Evolutionary conservation across 2,888 invertebrate species (phyloP).

Genomic region (Hemicrepidius hirtus): DNA sequence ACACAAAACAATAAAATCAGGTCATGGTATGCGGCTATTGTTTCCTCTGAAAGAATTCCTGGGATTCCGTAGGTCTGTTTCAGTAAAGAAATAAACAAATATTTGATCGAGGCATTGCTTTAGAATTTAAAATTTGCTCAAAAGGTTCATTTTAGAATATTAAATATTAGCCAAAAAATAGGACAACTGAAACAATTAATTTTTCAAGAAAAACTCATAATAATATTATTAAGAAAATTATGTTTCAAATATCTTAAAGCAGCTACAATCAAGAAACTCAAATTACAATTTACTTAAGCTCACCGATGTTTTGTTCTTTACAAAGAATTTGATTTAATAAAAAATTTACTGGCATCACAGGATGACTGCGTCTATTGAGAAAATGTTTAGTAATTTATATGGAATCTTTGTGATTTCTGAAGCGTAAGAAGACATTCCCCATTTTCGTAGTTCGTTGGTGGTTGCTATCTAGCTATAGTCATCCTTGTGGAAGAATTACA

Average conservation of each 20-base stretch:
- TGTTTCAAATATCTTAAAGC: not conserved
- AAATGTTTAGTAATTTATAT: not conserved
- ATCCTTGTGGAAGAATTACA: slow-evolving; percentile 20
- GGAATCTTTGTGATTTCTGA: not conserved
- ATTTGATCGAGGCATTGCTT: not conserved
- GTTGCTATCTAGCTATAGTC: not conserved
- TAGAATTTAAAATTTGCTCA: not conserved
- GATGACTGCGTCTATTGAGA: not conserved
- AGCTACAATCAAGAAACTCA: not conserved
- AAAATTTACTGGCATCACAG: not conserved
- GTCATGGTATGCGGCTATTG: not conserved
- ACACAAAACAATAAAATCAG: too few relatives aligned
- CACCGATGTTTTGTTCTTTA: not conserved
- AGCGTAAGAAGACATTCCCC: not conserved
- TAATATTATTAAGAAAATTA: not conserved
- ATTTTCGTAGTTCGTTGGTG: not conserved
- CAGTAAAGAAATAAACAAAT: not conserved
- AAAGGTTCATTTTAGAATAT: not conserved
- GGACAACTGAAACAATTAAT: not conserved
- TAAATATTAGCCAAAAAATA: not conserved
- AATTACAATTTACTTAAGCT: too few relatives aligned
- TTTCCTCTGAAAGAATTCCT: not conserved
- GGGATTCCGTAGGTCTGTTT: not conserved
- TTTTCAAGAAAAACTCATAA: not conserved
- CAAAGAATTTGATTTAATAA: not conserved